These are phyloP conservation scores for Xenops minutus DNA, from an alignment of 2,797 vertebrate genomes.

Conservation along the genomic window DNA sequence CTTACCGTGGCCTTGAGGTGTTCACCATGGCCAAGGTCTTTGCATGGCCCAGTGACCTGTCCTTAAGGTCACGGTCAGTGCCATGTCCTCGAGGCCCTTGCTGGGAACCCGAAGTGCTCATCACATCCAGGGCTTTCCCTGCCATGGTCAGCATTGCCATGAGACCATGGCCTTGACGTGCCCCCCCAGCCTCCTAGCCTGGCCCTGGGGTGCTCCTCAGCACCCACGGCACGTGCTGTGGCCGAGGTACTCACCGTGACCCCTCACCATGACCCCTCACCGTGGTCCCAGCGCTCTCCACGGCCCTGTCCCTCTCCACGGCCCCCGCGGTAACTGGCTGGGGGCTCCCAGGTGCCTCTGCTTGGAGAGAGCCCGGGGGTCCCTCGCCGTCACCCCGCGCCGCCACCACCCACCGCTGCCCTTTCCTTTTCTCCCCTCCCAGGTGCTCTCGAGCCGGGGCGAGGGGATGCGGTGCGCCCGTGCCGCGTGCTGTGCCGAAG, in stretches of 20 bases:
- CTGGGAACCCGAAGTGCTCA: neutral
- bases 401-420: neutral
- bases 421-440: conserved; percentile 53
- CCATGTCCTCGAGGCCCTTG: fast-evolving
- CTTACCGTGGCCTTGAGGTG: neutral
- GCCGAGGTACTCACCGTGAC: fast-evolving
- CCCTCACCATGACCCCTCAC: neutral
- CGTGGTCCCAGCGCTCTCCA: fast-evolving
- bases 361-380: neutral
- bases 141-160: fast-evolving
- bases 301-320: neutral
- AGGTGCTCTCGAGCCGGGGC: conserved; percentile 52
- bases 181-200: neutral
- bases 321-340: neutral
- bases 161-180: neutral
- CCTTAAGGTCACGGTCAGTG: neutral
- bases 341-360: neutral
- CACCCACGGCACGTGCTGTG: fast-evolving
- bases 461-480: conserved; percentile 51
- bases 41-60: neutral
- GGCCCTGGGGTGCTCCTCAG: neutral
- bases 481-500: conserved; percentile 33
- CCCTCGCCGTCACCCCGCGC: neutral
- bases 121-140: neutral
- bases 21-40: neutral